Percentiles rank a stretch among this genome's conserved stretches.
phyloP scores from a whole-genome alignment of 2,113 vertebrate species.

The Fulica atra region DNA sequence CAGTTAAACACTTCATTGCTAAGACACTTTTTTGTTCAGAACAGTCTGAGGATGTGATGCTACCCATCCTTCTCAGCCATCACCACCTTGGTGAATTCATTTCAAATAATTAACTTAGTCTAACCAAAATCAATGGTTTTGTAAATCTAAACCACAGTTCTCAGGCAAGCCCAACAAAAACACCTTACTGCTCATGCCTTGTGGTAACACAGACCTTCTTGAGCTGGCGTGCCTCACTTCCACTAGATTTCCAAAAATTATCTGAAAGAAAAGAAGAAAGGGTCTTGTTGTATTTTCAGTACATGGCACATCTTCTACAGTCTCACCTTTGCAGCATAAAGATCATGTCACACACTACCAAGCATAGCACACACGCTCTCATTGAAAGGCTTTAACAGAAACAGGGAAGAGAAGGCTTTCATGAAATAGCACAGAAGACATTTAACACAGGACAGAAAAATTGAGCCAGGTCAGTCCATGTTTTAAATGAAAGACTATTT shows the following conservation, averaged over 20 bases:
- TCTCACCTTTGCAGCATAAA: not conserved
- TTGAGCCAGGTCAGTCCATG: not conserved
- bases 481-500: not conserved
- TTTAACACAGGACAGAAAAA: not conserved
- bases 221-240: rapidly evolving
- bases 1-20: not conserved
- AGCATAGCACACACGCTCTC: not conserved
- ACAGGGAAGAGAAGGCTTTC: not conserved
- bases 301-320: rapidly evolving
- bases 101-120: not conserved
- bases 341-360: not conserved
- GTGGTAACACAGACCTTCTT: rapidly evolving
- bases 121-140: not conserved
- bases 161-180: not conserved
- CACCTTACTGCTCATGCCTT: not conserved
- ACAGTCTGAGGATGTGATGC: not conserved
- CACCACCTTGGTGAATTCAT: not conserved
- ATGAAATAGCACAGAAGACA: not conserved
- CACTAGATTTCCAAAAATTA: not conserved
- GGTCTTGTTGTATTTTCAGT: not conserved
- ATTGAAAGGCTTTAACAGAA: not conserved
- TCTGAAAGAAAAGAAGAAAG: not conserved
- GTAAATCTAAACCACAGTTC: not conserved
- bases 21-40: not conserved
- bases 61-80: not conserved